Evolutionary conservation across 2,113 vertebrate species (phyloP).

Genomic region (human): GRCh38 chr14:55249001-55249500

Average conservation of each 20-base stretch:
- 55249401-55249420: not conserved
- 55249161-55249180: slow-evolving; percentile 92
- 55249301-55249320: slow-evolving; percentile 10
- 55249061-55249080: not conserved
- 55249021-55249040: not conserved
- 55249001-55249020: not conserved
- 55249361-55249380: not conserved
- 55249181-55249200: slow-evolving; percentile 93
- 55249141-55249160: slow-evolving; percentile 78
- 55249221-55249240: slow-evolving; percentile 91
- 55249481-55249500: not conserved
- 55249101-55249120: not conserved
- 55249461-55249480: not conserved
- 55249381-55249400: not conserved
- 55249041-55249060: not conserved
- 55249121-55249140: not conserved
- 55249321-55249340: not conserved
- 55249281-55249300: slow-evolving; percentile 85
- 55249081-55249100: not conserved
- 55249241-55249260: slow-evolving; percentile 91
- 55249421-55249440: not conserved
- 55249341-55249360: not conserved
- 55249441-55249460: not conserved
- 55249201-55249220: slow-evolving; percentile 90
- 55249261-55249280: slow-evolving; percentile 87